Evolutionary conservation across 2,113 vertebrate species (phyloP).

Genomic region (Sarotherodon lohbergeri): DNA sequence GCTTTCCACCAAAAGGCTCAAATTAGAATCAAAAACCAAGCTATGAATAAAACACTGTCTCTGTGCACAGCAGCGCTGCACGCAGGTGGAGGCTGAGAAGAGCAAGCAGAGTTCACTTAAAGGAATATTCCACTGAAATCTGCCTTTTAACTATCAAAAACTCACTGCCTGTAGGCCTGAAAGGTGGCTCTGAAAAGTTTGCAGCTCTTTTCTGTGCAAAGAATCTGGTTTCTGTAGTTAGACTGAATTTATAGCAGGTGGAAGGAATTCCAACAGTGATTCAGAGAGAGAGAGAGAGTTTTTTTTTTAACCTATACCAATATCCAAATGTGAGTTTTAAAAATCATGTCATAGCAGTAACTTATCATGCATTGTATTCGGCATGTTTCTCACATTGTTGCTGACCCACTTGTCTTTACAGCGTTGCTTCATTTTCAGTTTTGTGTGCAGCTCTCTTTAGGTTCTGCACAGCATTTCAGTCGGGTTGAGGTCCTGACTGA

Average conservation of each 20-base stretch:
- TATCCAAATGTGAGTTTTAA: neutral
- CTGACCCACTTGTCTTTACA: neutral
- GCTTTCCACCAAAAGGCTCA: neutral
- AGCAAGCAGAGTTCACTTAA: neutral
- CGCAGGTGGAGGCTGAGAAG: neutral
- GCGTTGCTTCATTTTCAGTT: neutral
- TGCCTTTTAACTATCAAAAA: neutral
- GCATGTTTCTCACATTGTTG: neutral
- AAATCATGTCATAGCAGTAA: neutral
- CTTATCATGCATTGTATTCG: neutral
- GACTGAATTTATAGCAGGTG: neutral
- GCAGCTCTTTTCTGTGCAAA: neutral
- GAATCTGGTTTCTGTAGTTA: neutral
- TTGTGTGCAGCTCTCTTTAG: neutral
- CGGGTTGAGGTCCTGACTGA: neutral
- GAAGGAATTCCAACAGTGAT: neutral
- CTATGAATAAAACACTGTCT: constrained; percentile 25
- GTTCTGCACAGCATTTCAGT: neutral
- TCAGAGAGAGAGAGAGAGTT: neutral
- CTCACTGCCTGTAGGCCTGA: neutral
- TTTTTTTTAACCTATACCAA: neutral
- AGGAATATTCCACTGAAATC: constrained; percentile 15
- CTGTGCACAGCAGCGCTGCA: neutral
- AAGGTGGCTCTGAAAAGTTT: neutral
- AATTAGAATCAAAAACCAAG: constrained; percentile 12